Percentiles rank a stretch among this genome's conserved stretches.
phyloP scores from a whole-genome alignment of 2,113 vertebrate species.

The Bubo bubo region DNA sequence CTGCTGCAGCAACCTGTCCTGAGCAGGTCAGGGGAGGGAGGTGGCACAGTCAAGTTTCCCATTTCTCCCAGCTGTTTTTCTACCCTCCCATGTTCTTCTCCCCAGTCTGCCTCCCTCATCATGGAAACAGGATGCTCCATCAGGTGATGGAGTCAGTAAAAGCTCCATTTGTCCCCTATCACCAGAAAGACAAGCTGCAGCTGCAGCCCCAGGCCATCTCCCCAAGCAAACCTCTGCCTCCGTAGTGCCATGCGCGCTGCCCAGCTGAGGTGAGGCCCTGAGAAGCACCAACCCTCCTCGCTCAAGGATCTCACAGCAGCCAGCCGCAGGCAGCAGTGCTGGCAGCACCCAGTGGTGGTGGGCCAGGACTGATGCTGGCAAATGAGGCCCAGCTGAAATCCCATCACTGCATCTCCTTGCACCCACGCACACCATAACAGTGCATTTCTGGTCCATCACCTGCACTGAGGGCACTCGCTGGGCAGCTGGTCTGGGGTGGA shows the following conservation, averaged over 20 bases:
- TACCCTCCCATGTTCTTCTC: neutral
- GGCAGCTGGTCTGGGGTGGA: fast-evolving
- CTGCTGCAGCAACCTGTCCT: neutral
- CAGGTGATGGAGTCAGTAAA: neutral
- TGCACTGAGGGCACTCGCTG: fast-evolving
- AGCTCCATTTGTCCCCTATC: neutral
- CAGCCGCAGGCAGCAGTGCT: neutral
- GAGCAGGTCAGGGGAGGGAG: neutral
- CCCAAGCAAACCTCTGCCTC: neutral
- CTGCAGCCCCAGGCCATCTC: neutral
- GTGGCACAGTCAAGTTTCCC: neutral
- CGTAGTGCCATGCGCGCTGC: fast-evolving
- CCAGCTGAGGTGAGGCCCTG: neutral
- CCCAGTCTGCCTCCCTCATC: neutral
- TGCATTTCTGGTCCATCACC: fast-evolving
- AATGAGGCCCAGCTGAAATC: fast-evolving
- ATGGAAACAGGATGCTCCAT: neutral
- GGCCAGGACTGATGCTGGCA: neutral
- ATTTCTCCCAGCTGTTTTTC: neutral
- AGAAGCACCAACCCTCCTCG: neutral
- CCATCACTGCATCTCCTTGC: too few species aligned
- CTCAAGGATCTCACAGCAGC: neutral
- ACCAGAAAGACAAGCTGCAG: neutral
- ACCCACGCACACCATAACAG: too few species aligned
- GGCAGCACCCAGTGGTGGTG: fast-evolving